Conservation (phyloP, 2,888 invertebrate species). For the Patella pellucida region DNA sequence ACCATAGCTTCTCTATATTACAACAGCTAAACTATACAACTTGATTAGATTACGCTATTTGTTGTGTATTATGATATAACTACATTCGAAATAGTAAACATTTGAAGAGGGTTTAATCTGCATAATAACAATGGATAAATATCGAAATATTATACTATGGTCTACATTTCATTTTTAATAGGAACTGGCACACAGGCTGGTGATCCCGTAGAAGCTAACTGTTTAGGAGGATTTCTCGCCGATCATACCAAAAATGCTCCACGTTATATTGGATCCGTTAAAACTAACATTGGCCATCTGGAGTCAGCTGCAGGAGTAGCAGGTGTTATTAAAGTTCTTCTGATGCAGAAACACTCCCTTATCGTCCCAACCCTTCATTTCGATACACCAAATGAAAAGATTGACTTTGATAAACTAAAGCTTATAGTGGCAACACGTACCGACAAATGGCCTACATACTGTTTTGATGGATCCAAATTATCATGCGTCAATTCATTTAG, state of each 20-base stretch:
- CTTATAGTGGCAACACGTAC: slow-evolving; percentile 38
- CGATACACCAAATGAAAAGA: slow-evolving; percentile 43
- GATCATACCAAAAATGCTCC: background rate
- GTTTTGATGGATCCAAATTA: slow-evolving; percentile 32
- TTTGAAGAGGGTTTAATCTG: too few species aligned
- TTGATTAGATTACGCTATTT: too few species aligned
- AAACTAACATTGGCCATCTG: slow-evolving; percentile 57
- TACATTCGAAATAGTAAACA: too few species aligned
- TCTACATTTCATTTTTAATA: slow-evolving; percentile 17
- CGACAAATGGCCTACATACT: slow-evolving; percentile 30
- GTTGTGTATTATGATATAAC: too few species aligned
- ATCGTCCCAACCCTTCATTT: slow-evolving; percentile 48
- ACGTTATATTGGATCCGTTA: slow-evolving; percentile 53
- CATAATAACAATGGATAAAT: too few species aligned
- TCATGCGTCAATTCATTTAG: slow-evolving; percentile 56
- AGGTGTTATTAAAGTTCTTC: slow-evolving; percentile 53
- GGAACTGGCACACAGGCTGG: slow-evolving; percentile 54
- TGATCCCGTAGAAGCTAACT: slow-evolving; percentile 49
- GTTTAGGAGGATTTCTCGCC: slow-evolving; percentile 40
- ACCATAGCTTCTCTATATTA: too few species aligned
- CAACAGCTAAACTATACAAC: too few species aligned
- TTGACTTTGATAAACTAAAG: slow-evolving; percentile 41
- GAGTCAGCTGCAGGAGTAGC: slow-evolving; percentile 57
- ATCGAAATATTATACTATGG: slow-evolving; percentile 6
- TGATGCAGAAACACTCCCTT: slow-evolving; percentile 52